Evolutionary conservation across 1,140 invertebrate species (phyloP), one percentile per base, ranked within the genome.

Genomic region (Eufriesea mexicana): DNA sequence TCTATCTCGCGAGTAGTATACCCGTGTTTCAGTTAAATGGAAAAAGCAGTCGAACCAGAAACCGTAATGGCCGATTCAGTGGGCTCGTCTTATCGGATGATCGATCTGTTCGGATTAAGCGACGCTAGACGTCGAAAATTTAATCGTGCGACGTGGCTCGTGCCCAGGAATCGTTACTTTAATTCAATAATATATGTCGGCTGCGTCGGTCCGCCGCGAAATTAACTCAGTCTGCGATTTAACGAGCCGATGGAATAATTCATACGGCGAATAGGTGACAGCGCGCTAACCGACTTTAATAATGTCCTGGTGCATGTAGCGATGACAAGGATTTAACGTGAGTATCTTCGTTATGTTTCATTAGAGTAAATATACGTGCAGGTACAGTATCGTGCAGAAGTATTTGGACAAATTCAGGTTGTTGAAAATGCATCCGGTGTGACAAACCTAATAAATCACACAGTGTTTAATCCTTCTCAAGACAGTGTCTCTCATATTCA

Each of bases 141-240:
- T 35, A 73, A 80, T 75, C 10, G 2, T n/a, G 14, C 45, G 23
- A 62, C 5, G n/a, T 18, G 5, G 28, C 5, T 45, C 16, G 45
- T 28, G 28, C 2, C 49, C 18, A 45, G 49, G 25, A 66, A 57
- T 0, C 14, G 54, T 79, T 62, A 18, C 55, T 79, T 79, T 51
- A 72, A 79, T 61, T 61, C 45, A n/a, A 61, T 42, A 35, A 61
- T 66, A 54, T 77, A 77, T 66, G 5, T 35, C 55, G 23, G 16
- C 7, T 25, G 16, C 4, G n/a, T n/a, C 5, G 16, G 10, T 6
- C 55, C 12, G 12, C 18, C 67, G 10, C 7, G n/a, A 23, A 59
- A 79, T 78, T 78, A 68, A 78, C 54, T 8, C 25, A 10, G 45
- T 49, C 14, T 35, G 42, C 18, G 45, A 79, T 72, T 61, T 71